phyloP scores from a whole-genome alignment of 1,140 invertebrate genomes.

The Octopus bimaculoides region DNA sequence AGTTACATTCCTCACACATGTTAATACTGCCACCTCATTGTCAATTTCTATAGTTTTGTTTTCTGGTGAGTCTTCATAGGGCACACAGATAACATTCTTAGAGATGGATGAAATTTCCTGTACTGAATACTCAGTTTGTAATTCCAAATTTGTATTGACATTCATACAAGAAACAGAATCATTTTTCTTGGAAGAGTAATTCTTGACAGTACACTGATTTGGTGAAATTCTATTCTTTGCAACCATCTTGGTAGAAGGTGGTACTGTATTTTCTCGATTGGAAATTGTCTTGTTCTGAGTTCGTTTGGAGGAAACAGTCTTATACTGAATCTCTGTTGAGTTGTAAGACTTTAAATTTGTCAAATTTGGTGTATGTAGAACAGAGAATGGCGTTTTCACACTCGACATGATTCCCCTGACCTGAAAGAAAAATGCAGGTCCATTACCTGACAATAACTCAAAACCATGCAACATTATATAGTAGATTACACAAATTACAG shows the following conservation, averaged over 20 bases:
- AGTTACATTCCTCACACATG: not conserved
- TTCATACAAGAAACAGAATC: not conserved
- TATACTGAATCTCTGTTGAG: constrained; percentile 25
- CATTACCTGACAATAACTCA: too few species aligned
- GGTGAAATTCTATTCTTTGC: not conserved
- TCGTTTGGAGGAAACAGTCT: constrained; percentile 1
- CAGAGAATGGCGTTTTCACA: constrained; percentile 31
- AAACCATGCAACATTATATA: too few species aligned
- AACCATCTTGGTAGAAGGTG: constrained; percentile 18
- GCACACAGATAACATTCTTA: too few species aligned
- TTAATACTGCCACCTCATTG: not conserved
- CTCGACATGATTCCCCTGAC: constrained; percentile 30
- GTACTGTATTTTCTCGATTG: constrained; percentile 15
- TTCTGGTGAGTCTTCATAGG: not conserved
- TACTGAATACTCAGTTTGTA: too few species aligned
- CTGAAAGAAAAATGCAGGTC: constrained; percentile 21
- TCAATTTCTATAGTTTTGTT: not conserved
- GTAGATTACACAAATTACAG: too few species aligned
- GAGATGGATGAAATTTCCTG: too few species aligned
- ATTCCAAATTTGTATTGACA: not conserved
- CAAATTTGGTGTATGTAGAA: constrained; percentile 37
- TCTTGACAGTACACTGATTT: too few species aligned
- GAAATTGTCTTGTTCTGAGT: not conserved
- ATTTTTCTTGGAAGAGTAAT: not conserved
- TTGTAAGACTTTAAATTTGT: constrained; percentile 35